Base-by-base conservation (phyloP, 2,888 invertebrate species). In the Papilio gigon region DNA sequence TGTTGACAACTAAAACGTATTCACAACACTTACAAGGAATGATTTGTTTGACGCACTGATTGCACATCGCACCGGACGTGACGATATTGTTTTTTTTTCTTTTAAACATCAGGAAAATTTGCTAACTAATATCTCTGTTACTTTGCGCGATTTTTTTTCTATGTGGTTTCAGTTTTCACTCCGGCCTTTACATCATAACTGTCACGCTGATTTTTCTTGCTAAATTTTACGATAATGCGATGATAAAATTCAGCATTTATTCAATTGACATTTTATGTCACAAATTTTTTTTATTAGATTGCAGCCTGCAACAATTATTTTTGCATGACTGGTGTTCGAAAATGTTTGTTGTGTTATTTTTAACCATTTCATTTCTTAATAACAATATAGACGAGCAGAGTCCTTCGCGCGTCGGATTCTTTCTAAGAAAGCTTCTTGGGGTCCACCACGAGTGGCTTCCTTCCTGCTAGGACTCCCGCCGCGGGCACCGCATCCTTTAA, bases 381-480 rank as follows among this genome's bases (percentile, higher is more conserved):
- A 37, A 44, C 56, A 27, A 33, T 9, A 11, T 70, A 92, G 92
- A 68, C 88, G 88, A 17, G 74, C 87, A 6, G 90, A 88, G 70
- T 83, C 88, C 0, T 74, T 83, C 1, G 69, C 84, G 1, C 87
- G 90, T 17, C 83, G 84, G 27, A 59, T 78, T 0, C 79, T 80
- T 0, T 65, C 77, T 0, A 81, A 86, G 40, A 86, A 83, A 44
- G 11, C 78, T 1, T 84, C 90, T 0, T 88, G 84, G 79, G 91
- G 87, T 2, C 88, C 88, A 0, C 89, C 90, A 0, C 81, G 85
- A 3, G 82, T 89, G 0, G 91, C 92, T 0, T 90, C 92, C 0
- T 91, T 92, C 72, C 74, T 92, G 22, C 80, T 92, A 0, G 91
- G 91, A 0, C 72, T 92, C 22, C 92, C 92, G 0, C 87, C 91